phyloP scores from a whole-genome alignment of 2,888 invertebrate genomes.

The Copidosoma aretas region DNA sequence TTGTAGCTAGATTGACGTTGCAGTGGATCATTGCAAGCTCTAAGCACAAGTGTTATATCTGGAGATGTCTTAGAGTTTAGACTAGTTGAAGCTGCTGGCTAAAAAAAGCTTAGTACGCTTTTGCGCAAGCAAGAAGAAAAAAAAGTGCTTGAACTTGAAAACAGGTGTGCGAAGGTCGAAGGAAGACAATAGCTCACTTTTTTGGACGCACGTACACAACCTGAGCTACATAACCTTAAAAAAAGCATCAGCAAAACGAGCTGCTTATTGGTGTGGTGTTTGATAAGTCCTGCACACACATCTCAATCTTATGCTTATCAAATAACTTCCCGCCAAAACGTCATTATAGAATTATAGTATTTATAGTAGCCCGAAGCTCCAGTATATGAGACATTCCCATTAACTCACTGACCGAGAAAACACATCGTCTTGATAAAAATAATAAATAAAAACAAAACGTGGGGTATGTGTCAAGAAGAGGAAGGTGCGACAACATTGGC shows the following conservation, averaged over 20 bases:
- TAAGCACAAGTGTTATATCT: too few relatives aligned
- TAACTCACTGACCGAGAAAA: too few relatives aligned
- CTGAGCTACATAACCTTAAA: conserved; percentile 35
- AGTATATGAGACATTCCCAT: too few relatives aligned
- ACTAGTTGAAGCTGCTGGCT: too few relatives aligned
- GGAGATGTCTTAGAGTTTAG: too few relatives aligned
- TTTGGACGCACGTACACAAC: background rate
- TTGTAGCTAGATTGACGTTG: too few relatives aligned
- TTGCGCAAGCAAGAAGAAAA: background rate
- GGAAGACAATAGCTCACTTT: conserved; percentile 18
- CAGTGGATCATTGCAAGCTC: too few relatives aligned
- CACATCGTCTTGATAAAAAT: too few relatives aligned
- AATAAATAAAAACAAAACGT: background rate
- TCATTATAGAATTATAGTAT: too few relatives aligned
- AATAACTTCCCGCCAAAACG: background rate
- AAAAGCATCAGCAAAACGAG: conserved; percentile 24
- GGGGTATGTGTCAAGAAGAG: background rate
- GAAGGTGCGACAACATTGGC: conserved; percentile 5
- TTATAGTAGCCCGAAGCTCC: too few relatives aligned
- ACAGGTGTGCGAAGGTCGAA: conserved; percentile 29
- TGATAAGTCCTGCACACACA: background rate
- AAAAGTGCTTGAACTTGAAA: conserved; percentile 7
- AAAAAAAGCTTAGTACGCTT: background rate
- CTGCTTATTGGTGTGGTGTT: too few relatives aligned
- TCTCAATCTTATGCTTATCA: background rate